Base-by-base conservation (phyloP, 37 sponge, comb jelly and placozoan species). In the Theonella swinhoei region DNA sequence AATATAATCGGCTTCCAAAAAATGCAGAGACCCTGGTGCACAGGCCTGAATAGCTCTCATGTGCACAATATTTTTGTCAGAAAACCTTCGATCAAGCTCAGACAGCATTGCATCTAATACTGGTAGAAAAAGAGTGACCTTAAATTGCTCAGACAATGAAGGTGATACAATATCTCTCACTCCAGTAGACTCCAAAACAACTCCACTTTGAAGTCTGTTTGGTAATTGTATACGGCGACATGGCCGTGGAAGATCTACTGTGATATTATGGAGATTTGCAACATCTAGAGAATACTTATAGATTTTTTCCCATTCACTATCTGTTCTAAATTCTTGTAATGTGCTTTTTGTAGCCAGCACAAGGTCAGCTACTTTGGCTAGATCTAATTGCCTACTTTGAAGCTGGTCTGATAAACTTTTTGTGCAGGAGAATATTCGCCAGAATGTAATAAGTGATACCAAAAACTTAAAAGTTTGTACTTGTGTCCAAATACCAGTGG, bases 341-440 rank as follows among this genome's bases (percentile, higher is more conserved):
- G 66, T 77, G 29, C 68, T 54, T 28, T 30, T 42, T 29, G 82
- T 88, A 33, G 83, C 82, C 23, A 26, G n/a, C n/a, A 88, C 78
- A 22, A 88, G 41, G 54, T 75, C 88, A 54, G 78, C 82, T 68
- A 81, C 88, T 72, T 31, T 59, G 37, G 70, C 78, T 54, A 77
- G 42, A 70, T 85, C 86, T 32, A 65, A 34, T 31, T 70, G 28
- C 35, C 58, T 72, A 80, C 70, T 68, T 39, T 87, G 80, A 74
- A 87, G 75, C 61, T 87, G 88, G 42, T 87, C 88, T 19, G 76
- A 87, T 43, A 87, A 62, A 75, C 70, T 61, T 30, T 90, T 90
- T 31, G 91, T 89, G 60, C 66, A 71, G 43, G 64, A 75, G 3
- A 90, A 75, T 39, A 90, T 63, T 65, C 77, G 36, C 42, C 65